These are phyloP conservation scores for Xestia c-nigrum DNA, from an alignment of 2,888 invertebrate species.

Conservation along the genomic window DNA sequence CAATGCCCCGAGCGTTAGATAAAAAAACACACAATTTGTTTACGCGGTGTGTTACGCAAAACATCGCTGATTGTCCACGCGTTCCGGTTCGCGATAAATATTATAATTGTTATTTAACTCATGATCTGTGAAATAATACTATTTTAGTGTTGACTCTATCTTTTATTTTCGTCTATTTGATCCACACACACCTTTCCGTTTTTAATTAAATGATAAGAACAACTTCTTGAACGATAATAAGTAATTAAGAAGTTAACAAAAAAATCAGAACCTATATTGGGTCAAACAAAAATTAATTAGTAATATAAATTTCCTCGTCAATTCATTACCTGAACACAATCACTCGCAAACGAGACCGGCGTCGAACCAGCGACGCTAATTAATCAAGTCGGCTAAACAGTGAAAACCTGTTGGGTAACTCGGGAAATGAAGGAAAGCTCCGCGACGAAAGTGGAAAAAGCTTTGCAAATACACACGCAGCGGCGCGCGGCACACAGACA, in stretches of 20 bases:
- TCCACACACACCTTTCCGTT: neutral
- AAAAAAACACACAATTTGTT: slow-evolving; percentile 88
- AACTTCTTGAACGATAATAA: slow-evolving; percentile 7
- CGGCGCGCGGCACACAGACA: slow-evolving; percentile 60
- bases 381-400: slow-evolving; percentile 72
- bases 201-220: slow-evolving; percentile 24
- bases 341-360: slow-evolving; percentile 60
- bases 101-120: slow-evolving; percentile 65
- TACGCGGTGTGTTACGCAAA: slow-evolving; percentile 88
- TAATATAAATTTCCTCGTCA: slow-evolving; percentile 65
- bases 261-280: slow-evolving; percentile 35
- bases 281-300: slow-evolving; percentile 52
- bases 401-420: slow-evolving; percentile 86
- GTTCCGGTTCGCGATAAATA: slow-evolving; percentile 75
- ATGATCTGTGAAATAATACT: slow-evolving; percentile 54
- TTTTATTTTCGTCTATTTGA: slow-evolving; percentile 5
- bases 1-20: slow-evolving; percentile 90
- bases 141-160: slow-evolving; percentile 31
- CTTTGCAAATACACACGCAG: slow-evolving; percentile 73
- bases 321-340: slow-evolving; percentile 69
- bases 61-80: slow-evolving; percentile 74
- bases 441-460: slow-evolving; percentile 89
- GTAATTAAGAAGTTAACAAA: slow-evolving; percentile 28
- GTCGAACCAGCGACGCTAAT: slow-evolving; percentile 65
- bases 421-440: slow-evolving; percentile 89